Percentiles rank a stretch among this genome's conserved stretches.
These are phyloP conservation scores for Pseudanteris insignis DNA, from an alignment of 2,888 invertebrate species.

Conservation along the genomic window DNA sequence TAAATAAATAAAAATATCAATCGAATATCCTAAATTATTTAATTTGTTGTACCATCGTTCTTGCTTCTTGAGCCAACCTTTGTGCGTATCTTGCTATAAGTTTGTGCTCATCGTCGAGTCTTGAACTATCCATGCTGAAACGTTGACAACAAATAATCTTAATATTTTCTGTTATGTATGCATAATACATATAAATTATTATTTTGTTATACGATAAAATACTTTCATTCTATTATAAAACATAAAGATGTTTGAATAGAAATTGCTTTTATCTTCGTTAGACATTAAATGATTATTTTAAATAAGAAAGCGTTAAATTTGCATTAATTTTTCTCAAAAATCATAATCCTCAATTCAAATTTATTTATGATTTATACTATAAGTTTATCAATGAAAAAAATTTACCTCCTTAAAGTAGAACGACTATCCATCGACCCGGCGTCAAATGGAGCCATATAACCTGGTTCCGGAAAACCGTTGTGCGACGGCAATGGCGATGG, in stretches of 20 bases:
- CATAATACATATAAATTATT: too few species aligned
- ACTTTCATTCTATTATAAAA: too few species aligned
- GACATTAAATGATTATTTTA: too few species aligned
- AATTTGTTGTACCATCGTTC: constrained; percentile 77
- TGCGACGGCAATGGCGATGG: constrained; percentile 93
- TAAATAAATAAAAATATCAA: too few species aligned
- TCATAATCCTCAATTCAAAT: constrained; percentile 17
- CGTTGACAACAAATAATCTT: too few species aligned
- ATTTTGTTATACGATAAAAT: too few species aligned
- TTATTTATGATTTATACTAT: constrained; percentile 22
- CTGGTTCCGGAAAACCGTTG: constrained; percentile 87
- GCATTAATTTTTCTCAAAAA: too few species aligned
- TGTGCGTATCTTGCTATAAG: constrained; percentile 97
- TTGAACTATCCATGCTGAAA: constrained; percentile 62
- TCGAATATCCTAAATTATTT: too few species aligned
- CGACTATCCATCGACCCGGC: constrained; percentile 81
- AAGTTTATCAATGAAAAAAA: constrained; percentile 22
- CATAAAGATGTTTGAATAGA: too few species aligned
- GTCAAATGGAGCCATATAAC: constrained; percentile 75
- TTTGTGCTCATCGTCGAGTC: constrained; percentile 89
- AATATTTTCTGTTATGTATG: too few species aligned
- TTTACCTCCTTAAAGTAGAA: constrained; percentile 70
- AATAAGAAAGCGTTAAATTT: too few species aligned
- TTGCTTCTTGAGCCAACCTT: constrained; percentile 89
- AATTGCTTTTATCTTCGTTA: too few species aligned